Evolutionary conservation across 1,140 invertebrate genomes (phyloP), one percentile per base, ranked within the genome.

Genomic region (Stegodyphus dumicola): DNA sequence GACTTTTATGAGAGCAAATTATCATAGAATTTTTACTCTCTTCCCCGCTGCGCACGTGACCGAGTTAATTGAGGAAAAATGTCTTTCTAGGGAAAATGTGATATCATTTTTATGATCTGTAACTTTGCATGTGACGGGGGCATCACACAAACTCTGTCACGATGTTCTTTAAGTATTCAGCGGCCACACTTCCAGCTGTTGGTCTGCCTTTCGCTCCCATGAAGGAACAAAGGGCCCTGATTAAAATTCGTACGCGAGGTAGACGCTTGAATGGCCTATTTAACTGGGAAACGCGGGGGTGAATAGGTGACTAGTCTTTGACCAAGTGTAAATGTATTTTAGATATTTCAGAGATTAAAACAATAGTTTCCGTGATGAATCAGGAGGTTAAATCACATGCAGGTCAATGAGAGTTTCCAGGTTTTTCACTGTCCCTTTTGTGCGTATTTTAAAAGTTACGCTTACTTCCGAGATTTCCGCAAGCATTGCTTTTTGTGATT

Each of bases 51-150:
- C n/a, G 70, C 67, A 71, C 77, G 52, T 80, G 77, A 60, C 65
- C 11, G 7, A 71, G 77, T 80, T 80, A 80, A 80, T 80, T 60
- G 77, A 51, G 51, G 67, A 71, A 71, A 56, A 80, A 49, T 79
- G 77, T 69, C 77, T 78, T 18, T 70, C 77, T 69, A 51, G 7
- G n/a, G 66, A 71, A 71, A 80, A 71, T 60, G 77, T 71, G 77
- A 71, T 80, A 80, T 80, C 67, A 71, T 80, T 80, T 80, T 80
- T 80, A 80, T 80, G 77, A 80, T 80, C 77, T 71, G 66, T 60
- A 80, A 56, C 54, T 80, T 80, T 80, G 54, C 77, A 80, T 80
- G 77, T 48, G 53, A 18, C 18, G 54, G 33, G 48, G 18, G 5
- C 67, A 60, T 17, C 7, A 52, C 65, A 80, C 67, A 48, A 71